A percentile compares a stretch with the other conserved stretches of the same genome.
Conservation (phyloP, 2,113 vertebrate species). For the Lophius piscatorius region DNA sequence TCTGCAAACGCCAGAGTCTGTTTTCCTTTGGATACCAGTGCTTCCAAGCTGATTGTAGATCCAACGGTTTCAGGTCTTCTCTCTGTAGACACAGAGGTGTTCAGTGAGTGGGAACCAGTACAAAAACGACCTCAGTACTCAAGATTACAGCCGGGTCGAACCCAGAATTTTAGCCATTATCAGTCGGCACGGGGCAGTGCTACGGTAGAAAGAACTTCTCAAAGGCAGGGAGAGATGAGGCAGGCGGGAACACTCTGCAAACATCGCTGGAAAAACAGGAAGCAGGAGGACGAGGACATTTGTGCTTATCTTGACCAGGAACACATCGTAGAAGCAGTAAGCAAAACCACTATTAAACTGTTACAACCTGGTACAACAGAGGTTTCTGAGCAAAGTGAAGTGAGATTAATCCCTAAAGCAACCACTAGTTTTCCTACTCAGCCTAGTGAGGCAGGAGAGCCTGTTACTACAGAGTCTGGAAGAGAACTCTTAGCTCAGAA, state of each 20-base stretch:
- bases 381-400: neutral
- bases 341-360: neutral
- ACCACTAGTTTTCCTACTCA: neutral
- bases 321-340: slow-evolving; percentile 9
- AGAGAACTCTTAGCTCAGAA: slow-evolving; percentile 7
- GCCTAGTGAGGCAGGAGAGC: slow-evolving; percentile 5
- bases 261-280: no score
- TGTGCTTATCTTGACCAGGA: slow-evolving; percentile 24
- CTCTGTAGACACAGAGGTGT: neutral
- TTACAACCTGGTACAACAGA: slow-evolving; percentile 17
- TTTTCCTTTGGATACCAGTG: slow-evolving; percentile 3
- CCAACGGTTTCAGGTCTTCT: neutral
- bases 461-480: slow-evolving; percentile 1
- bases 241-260: no score
- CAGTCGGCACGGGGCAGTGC: slow-evolving; percentile 6
- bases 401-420: neutral
- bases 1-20: slow-evolving; percentile 32
- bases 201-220: neutral
- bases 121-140: neutral
- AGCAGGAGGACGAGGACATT: no score
- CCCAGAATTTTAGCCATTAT: slow-evolving; percentile 16
- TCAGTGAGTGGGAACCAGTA: no score
- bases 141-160: neutral
- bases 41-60: neutral
- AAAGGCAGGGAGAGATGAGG: neutral